Conservation (phyloP, 2,113 vertebrate genomes). For the Apeltes quadracus region DNA sequence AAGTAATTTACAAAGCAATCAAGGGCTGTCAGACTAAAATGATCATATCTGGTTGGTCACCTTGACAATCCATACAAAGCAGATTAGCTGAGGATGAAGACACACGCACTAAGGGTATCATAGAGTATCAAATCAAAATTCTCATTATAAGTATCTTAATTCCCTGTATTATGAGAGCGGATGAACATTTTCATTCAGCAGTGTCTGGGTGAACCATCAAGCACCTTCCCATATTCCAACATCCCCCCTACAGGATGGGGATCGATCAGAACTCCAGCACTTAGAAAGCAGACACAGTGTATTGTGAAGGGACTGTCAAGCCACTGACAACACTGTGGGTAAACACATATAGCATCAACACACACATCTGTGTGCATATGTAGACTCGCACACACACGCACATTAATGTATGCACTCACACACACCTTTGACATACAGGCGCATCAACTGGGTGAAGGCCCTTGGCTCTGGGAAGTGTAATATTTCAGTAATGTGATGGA, state of each 20-base stretch:
- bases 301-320: conserved; percentile 87
- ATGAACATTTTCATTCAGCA: conserved; percentile 6
- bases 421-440: conserved; percentile 84
- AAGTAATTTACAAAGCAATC: not conserved
- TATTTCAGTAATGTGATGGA: conserved; percentile 94
- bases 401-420: conserved; percentile 12
- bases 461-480: conserved; percentile 82
- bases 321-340: conserved; percentile 86
- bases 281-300: conserved; percentile 80
- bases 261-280: conserved; percentile 84
- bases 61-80: not conserved
- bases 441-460: conserved; percentile 62
- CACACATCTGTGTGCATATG: not conserved
- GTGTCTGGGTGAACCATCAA: conserved; percentile 22
- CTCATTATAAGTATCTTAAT: not conserved
- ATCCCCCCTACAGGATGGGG: conserved; percentile 51
- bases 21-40: not conserved
- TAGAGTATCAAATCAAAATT: not conserved
- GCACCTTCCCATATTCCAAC: conserved; percentile 31
- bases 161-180: not conserved
- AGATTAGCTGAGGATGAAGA: not conserved
- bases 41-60: not conserved
- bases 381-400: conserved; percentile 17
- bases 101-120: not conserved
- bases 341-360: conserved; percentile 82